Evolutionary conservation across 2,888 invertebrate species (phyloP).

Genomic region (Subacronicta megacephala): DNA sequence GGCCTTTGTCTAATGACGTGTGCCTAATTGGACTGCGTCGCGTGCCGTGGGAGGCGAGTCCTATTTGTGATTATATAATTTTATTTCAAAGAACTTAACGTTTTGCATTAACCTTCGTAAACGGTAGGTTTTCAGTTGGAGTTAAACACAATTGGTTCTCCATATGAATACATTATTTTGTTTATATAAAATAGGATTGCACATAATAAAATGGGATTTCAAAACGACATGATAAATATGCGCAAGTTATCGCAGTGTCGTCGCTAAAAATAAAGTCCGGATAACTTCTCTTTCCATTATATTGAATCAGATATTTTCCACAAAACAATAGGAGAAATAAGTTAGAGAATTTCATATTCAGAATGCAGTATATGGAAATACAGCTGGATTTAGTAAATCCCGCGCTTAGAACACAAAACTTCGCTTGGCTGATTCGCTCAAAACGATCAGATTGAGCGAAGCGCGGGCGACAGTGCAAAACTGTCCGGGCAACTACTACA

Average conservation of each 20-base stretch:
- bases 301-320: conserved; percentile 40
- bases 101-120: no score
- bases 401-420: conserved; percentile 73
- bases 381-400: conserved; percentile 69
- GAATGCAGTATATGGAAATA: conserved; percentile 58
- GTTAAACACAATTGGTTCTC: no score
- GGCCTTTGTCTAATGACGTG: conserved; percentile 42
- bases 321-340: conserved; percentile 51
- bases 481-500: conserved; percentile 47
- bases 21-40: conserved; percentile 37
- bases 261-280: conserved; percentile 9
- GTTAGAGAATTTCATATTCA: conserved; percentile 58
- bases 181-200: neutral
- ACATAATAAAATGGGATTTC: conserved; percentile 3
- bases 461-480: conserved; percentile 62
- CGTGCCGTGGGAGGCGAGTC: conserved; percentile 4
- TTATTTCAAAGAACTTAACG: no score
- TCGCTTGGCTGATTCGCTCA: conserved; percentile 71
- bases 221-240: conserved; percentile 8
- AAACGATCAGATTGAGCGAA: conserved; percentile 68
- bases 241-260: neutral
- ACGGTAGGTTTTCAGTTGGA: no score
- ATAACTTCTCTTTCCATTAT: conserved; percentile 19
- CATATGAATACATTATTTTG: neutral
- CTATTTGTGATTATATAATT: neutral